Base-by-base conservation (phyloP, 2,888 invertebrate genomes). In the Netelia fuscicornis region DNA sequence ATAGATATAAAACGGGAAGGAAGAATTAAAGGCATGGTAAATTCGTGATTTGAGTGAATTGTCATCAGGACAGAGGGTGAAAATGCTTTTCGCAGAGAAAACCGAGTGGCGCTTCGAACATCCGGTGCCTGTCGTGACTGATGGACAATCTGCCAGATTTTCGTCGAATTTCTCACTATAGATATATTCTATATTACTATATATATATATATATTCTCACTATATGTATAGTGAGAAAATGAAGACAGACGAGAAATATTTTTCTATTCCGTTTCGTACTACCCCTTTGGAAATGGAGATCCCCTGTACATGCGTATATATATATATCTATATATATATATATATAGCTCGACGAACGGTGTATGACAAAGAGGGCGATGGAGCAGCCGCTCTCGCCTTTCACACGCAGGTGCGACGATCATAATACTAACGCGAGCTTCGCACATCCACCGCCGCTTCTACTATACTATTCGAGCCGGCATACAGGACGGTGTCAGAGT, bases 311-410 rank as follows among this genome's bases (percentile, higher is more conserved):
- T 17, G 20, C 20, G 2, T 58, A 56, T 56, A 17, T 58, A 17
- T 58, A 58, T 58, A 20, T 17, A 17, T 17, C 17, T 58, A 20
- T 20, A 20, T 58, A 58, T 5, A 58, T 30, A 23, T 58, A 62
- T 75, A 65, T 56, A 56, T 20, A 20, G 5, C 17, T 58, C 58
- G 37, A 42, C 10, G 20, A 23, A 13, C 37, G 44, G 17, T 58
- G n/a, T 23, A 23, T 8, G 54, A 54, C 13, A 54, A 23, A 62
- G 25, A 62, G 11, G 52, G 8, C 13, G 58, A 65, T 56, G 9
- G 64, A 64, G 17, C 62, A 48, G 54, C 64, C 56, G 13, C 42
- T 25, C 76, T 76, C 80, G 60, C 37, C 71, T 71, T 80, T 84
- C 76, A 67, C 65, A 76, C 71, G 64, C 74, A 80, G 75, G 75